Evolutionary conservation across 2,888 invertebrate species (phyloP).

Genomic region (Hirtodrosophila histrioides): DNA sequence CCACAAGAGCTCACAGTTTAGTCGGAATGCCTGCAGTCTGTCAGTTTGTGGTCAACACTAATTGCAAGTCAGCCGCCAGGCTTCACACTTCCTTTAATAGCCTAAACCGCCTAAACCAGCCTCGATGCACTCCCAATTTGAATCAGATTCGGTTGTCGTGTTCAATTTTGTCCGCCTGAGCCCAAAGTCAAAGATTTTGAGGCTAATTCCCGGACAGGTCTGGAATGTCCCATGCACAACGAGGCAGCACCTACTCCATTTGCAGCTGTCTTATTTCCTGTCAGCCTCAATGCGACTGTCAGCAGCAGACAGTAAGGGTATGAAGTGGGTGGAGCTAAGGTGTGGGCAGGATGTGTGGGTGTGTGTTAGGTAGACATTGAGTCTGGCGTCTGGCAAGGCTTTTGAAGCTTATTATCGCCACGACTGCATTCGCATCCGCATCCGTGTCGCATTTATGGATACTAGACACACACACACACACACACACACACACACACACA

Average conservation of each 20-base stretch:
- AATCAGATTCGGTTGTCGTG: conserved; percentile 20
- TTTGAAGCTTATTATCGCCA: conserved; percentile 66
- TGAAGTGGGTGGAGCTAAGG: not conserved
- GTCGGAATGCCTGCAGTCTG: not conserved
- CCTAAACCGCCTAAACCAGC: too few species aligned
- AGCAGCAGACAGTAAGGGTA: conserved; percentile 25
- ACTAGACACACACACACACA: conserved; percentile 12
- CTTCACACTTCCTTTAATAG: conserved; percentile 5
- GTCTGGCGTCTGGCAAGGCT: conserved; percentile 27
- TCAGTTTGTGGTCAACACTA: conserved; percentile 7
- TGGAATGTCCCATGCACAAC: not conserved
- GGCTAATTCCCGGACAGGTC: conserved; percentile 39
- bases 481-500: conserved; percentile 11
- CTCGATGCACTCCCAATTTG: conserved; percentile 13
- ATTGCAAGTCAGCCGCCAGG: conserved; percentile 34
- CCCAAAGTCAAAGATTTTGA: conserved; percentile 48
- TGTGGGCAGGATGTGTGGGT: not conserved
- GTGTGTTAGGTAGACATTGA: conserved; percentile 29
- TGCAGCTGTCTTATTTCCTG: conserved; percentile 64
- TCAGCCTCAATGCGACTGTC: conserved; percentile 52
- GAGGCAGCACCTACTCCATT: conserved; percentile 52
- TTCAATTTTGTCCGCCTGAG: conserved; percentile 12
- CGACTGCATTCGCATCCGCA: conserved; percentile 53
- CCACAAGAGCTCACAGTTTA: not conserved
- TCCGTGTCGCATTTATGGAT: conserved; percentile 44